Conservation (phyloP, 37 sponge, comb jelly and placozoan genomes). For the Beroe ovata region DNA sequence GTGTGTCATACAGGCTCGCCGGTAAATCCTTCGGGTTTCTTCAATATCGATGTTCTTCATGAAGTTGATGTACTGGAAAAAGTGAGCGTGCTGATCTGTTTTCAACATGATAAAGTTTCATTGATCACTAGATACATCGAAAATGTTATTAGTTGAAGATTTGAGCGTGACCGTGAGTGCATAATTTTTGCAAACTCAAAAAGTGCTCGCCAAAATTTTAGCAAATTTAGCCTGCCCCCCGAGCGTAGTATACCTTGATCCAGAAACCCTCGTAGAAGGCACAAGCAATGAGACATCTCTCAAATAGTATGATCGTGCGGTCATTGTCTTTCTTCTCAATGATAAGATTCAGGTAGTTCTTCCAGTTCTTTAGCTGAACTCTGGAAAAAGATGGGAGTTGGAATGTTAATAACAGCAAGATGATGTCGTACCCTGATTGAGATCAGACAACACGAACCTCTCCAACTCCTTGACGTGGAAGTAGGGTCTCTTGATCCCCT, state of each 20-base stretch:
- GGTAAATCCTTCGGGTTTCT: conserved; percentile 69
- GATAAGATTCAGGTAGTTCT: conserved; percentile 85
- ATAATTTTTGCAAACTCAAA: no score
- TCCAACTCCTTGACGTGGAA: conserved; percentile 81
- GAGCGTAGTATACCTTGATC: conserved; percentile 93
- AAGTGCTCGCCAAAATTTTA: no score
- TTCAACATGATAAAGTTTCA: no score
- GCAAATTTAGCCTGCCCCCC: no score
- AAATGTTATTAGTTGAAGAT: no score
- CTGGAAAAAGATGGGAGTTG: conserved; percentile 75
- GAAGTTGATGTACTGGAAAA: conserved; percentile 74
- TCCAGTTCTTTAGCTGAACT: conserved; percentile 85
- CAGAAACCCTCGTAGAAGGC: conserved; percentile 91
- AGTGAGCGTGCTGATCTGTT: background rate
- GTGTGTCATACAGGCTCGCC: conserved; percentile 75
- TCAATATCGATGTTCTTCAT: conserved; percentile 68
- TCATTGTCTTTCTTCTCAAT: conserved; percentile 71
- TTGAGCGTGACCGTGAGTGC: no score
- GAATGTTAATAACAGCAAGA: no score
- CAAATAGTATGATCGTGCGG: conserved; percentile 77
- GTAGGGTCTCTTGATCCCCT: conserved; percentile 83
- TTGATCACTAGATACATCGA: no score
- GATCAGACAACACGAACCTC: no score
- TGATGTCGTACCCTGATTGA: background rate
- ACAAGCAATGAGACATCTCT: conserved; percentile 87